A percentile compares a stretch with the other conserved stretches of the same genome.
Evolutionary conservation across 2,888 invertebrate species (phyloP).

Genomic region (Drosophila basisetae): DNA sequence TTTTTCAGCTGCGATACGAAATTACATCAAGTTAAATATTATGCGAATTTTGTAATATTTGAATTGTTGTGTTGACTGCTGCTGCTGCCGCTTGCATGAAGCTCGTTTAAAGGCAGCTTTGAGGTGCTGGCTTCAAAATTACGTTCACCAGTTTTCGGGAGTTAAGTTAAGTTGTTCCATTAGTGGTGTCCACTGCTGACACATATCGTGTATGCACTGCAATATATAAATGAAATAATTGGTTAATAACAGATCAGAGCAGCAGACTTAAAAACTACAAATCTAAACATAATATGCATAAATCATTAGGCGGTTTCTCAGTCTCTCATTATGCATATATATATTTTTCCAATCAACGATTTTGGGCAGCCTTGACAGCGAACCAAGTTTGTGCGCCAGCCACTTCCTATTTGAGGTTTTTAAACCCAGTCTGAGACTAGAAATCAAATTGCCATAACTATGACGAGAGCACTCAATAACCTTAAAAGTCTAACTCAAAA

Average conservation of each 20-base stretch:
- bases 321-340: constrained; percentile 17
- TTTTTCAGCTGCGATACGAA: constrained; percentile 6
- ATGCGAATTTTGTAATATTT: constrained; percentile 11
- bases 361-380: constrained; percentile 48
- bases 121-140: constrained; percentile 30
- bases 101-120: constrained; percentile 22
- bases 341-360: constrained; percentile 9
- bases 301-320: constrained; percentile 6
- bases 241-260: not conserved
- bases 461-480: constrained; percentile 24
- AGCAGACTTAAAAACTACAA: not conserved
- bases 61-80: constrained; percentile 12
- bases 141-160: constrained; percentile 25
- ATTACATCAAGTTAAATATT: constrained; percentile 14
- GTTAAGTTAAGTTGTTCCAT: constrained; percentile 25
- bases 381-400: constrained; percentile 28
- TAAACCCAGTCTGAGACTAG: constrained; percentile 54
- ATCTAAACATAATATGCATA: constrained; percentile 17
- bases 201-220: constrained; percentile 34
- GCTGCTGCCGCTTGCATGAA: constrained; percentile 5
- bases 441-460: constrained; percentile 36
- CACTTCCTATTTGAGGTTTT: constrained; percentile 73
- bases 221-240: constrained; percentile 24
- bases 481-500: constrained; percentile 19
- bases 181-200: constrained; percentile 24